A percentile compares a stretch with the other conserved stretches of the same genome.
These are phyloP conservation scores for Malurus melanocephalus DNA, from an alignment of 2,113 vertebrate genomes.

Conservation along the genomic window DNA sequence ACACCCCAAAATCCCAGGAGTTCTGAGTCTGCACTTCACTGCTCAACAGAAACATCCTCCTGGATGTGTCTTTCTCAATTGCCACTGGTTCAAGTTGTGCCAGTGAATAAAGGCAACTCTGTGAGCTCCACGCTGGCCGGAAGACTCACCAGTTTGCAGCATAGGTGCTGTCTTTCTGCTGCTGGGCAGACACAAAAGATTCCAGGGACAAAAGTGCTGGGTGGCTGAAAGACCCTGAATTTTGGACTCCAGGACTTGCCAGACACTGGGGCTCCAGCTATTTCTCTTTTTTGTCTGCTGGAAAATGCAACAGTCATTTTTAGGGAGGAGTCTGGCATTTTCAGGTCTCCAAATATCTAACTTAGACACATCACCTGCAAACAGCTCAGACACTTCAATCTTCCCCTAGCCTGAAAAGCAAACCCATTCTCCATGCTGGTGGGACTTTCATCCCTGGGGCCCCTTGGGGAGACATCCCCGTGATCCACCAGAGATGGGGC, in stretches of 20 bases:
- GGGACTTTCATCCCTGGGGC: neutral
- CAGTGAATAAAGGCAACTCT: neutral
- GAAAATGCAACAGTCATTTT: neutral
- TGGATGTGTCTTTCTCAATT: neutral
- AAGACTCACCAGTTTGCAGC: neutral
- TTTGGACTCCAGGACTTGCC: neutral
- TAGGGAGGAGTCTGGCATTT: neutral
- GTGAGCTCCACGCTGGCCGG: accelerated
- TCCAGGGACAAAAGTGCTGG: neutral
- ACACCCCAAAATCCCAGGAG: neutral
- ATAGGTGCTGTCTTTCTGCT: neutral
- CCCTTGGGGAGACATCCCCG: neutral
- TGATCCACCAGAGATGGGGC: neutral
- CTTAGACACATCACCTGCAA: neutral
- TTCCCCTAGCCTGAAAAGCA: neutral
- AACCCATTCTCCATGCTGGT: neutral
- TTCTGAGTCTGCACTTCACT: neutral
- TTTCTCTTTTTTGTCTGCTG: neutral
- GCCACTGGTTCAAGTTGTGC: neutral
- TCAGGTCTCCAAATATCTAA: neutral
- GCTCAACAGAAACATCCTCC: neutral
- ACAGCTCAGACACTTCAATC: neutral
- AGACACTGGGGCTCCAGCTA: neutral
- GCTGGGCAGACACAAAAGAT: neutral
- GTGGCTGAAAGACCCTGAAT: neutral